A percentile compares a stretch with the other conserved stretches of the same genome.
These are phyloP conservation scores for Junco hyemalis DNA, from an alignment of 2,113 vertebrate genomes.

Conservation along the genomic window DNA sequence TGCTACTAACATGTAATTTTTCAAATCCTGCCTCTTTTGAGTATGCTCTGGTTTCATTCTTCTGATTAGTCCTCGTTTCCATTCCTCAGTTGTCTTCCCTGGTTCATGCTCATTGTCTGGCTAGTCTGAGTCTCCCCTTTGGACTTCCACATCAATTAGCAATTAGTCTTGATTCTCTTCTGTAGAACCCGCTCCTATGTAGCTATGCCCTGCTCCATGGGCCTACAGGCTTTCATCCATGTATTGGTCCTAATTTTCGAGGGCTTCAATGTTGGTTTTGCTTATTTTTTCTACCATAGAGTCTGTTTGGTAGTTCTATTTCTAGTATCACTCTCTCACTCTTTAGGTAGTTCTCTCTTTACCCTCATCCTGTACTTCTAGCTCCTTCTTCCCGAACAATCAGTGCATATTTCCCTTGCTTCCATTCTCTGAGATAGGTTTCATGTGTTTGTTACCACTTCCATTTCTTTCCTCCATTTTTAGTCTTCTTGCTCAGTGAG, in stretches of 20 bases:
- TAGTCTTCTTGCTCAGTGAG: neutral
- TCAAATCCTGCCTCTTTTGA: neutral
- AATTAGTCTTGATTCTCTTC: neutral
- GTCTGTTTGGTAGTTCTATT: neutral
- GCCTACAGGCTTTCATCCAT: neutral
- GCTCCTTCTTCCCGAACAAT: neutral
- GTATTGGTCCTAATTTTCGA: neutral
- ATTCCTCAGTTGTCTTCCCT: neutral
- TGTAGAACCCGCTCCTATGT: neutral
- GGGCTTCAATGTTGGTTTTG: neutral
- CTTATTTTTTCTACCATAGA: neutral
- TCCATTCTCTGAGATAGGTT: neutral
- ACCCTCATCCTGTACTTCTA: neutral
- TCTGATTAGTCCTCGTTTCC: neutral
- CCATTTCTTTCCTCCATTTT: neutral
- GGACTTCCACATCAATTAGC: neutral
- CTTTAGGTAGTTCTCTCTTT: neutral
- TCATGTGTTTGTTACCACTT: neutral
- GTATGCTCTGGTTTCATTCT: neutral
- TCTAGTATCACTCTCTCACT: neutral
- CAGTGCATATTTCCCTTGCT: neutral
- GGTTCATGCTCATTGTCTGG: neutral
- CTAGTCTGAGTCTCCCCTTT: neutral
- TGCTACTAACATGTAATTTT: neutral
- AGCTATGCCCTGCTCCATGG: neutral